phyloP scores from a whole-genome alignment of 2,888 invertebrate genomes.

The Drosophila algonquin region DNA sequence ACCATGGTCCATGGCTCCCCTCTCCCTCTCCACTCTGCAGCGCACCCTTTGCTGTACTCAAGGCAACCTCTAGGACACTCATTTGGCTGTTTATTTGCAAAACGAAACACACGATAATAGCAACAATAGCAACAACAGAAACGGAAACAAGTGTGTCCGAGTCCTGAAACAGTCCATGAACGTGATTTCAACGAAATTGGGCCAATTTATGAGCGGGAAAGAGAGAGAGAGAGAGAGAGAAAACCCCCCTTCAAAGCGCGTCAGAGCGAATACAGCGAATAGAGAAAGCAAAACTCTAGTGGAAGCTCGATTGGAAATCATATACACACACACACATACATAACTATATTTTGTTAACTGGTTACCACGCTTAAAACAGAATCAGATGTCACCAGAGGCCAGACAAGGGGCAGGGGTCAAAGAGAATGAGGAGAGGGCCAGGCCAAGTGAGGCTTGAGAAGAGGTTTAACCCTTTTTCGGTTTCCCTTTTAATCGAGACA shows the following conservation, averaged over 20 bases:
- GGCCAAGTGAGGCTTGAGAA: background rate
- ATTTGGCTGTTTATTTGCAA: constrained; percentile 78
- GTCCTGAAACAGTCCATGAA: constrained; percentile 48
- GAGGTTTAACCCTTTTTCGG: constrained; percentile 45
- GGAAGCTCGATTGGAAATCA: background rate
- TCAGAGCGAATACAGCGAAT: constrained; percentile 12
- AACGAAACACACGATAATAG: constrained; percentile 73
- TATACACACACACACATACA: background rate
- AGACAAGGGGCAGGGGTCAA: background rate
- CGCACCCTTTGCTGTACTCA: constrained; percentile 38
- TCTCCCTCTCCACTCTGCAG: constrained; percentile 1
- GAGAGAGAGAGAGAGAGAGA: background rate
- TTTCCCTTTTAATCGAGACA: constrained; percentile 55
- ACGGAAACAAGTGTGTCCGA: constrained; percentile 62
- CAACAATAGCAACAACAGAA: constrained; percentile 51
- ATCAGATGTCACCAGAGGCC: constrained; percentile 61
- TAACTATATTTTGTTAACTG: constrained; percentile 20
- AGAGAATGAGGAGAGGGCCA: background rate
- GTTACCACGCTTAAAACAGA: constrained; percentile 43
- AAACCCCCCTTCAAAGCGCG: constrained; percentile 8
- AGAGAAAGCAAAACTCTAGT: constrained; percentile 1
- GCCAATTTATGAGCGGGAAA: constrained; percentile 71
- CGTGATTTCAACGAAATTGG: constrained; percentile 81
- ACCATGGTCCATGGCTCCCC: background rate
- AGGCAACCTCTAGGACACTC: constrained; percentile 68